Evolutionary conservation across 1,140 invertebrate species (phyloP).

Genomic region (Hyles vespertilio): DNA sequence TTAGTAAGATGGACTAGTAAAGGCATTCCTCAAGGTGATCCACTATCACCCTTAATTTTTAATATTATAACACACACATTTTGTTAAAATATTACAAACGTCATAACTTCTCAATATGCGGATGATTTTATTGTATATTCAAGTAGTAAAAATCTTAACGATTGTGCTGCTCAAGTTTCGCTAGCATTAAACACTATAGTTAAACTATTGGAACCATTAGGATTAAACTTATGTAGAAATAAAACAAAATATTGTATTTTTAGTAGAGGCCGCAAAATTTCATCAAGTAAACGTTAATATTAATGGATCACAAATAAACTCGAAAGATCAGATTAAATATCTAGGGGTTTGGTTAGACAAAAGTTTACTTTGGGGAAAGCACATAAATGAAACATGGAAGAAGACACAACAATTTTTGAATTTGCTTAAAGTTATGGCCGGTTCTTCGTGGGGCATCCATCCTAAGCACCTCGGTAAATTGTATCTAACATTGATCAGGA

Average conservation of each 20-base stretch:
- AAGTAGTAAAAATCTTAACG: no score
- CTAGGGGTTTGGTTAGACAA: constrained; percentile 6
- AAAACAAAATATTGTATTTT: constrained; percentile 21
- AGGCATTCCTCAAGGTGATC: constrained; percentile 1
- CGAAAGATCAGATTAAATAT: no score
- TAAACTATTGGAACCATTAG: not conserved
- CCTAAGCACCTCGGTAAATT: constrained; percentile 20
- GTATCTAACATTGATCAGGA: constrained; percentile 13
- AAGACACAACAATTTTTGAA: constrained; percentile 18
- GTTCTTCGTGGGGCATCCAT: constrained; percentile 22
- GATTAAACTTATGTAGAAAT: constrained; percentile 19
- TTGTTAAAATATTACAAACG: no score
- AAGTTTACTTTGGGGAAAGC: constrained; percentile 19
- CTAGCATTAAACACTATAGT: not conserved
- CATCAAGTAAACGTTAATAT: no score
- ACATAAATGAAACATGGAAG: constrained; percentile 13
- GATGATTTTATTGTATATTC: no score
- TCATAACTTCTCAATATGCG: no score
- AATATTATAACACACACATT: no score
- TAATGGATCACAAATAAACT: no score
- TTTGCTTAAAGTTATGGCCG: constrained; percentile 20
- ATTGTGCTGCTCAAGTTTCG: no score
- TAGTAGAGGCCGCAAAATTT: no score
- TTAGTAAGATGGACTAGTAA: no score
- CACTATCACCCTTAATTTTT: no score